Evolutionary conservation across 2,113 vertebrate genomes (phyloP).

Genomic region (Tauraco erythrolophus): DNA sequence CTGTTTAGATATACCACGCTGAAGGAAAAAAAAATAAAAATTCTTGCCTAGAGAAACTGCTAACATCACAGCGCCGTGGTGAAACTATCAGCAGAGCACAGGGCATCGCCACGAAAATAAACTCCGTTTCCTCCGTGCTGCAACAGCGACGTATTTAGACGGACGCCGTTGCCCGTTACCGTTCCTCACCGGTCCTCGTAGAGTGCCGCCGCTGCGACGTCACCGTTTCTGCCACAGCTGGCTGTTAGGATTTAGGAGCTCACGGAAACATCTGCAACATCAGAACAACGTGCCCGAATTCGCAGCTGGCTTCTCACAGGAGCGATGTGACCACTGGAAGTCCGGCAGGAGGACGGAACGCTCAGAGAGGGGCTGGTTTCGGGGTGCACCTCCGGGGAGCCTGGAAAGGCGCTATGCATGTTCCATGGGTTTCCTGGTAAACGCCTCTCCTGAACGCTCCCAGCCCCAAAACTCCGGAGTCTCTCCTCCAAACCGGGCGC

Average conservation of each 20-base stretch:
- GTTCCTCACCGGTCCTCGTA: rapidly evolving
- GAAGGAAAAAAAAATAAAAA: neutral
- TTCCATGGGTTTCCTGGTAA: neutral
- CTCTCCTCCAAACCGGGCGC: too few species aligned
- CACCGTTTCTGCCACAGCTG: neutral
- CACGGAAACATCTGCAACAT: neutral
- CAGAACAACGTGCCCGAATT: neutral
- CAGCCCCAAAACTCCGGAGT: neutral
- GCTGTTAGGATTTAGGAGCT: neutral
- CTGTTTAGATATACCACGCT: neutral
- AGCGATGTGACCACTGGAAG: neutral
- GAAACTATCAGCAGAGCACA: neutral
- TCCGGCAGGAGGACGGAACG: rapidly evolving
- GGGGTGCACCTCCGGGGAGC: rapidly evolving
- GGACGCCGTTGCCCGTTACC: neutral
- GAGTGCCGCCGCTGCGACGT: rapidly evolving
- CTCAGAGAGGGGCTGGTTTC: rapidly evolving
- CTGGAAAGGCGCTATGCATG: rapidly evolving
- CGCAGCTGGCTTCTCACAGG: neutral
- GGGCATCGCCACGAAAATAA: neutral
- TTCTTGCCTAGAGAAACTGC: neutral
- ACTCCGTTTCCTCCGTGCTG: neutral
- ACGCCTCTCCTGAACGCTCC: rapidly evolving
- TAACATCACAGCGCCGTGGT: neutral
- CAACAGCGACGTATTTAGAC: too few species aligned